Evolutionary conservation across 2,113 vertebrate genomes (phyloP).

Genomic region (Dendropsophus ebraccatus): DNA sequence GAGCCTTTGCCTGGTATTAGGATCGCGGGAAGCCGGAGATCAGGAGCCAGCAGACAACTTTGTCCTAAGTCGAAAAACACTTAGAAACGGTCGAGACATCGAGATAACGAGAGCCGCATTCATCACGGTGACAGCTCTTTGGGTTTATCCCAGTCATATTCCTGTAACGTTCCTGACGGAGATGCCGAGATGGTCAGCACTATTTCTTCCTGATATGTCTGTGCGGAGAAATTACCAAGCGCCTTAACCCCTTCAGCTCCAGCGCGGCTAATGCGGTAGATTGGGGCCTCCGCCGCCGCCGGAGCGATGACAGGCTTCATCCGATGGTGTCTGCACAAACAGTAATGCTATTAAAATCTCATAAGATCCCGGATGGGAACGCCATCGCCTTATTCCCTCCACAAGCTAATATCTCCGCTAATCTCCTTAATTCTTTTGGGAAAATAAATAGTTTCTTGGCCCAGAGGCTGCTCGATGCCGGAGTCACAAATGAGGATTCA

Average conservation of each 20-base stretch:
- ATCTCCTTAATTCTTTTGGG: conserved; percentile 43
- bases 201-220: conserved; percentile 64
- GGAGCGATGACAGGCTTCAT: conserved; percentile 60
- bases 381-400: neutral
- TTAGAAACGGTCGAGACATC: conserved; percentile 3
- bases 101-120: conserved; percentile 22
- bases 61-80: conserved; percentile 2
- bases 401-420: conserved; percentile 34
- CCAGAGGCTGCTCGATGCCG: neutral
- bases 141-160: conserved; percentile 66
- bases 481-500: conserved; percentile 24
- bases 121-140: conserved; percentile 37
- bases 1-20: neutral
- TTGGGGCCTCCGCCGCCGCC: conserved; percentile 37
- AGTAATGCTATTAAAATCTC: conserved; percentile 28
- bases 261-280: conserved; percentile 62
- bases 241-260: conserved; percentile 22
- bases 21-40: neutral
- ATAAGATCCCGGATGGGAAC: neutral
- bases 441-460: conserved; percentile 50
- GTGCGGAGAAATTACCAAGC: conserved; percentile 48
- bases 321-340: conserved; percentile 61
- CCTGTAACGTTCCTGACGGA: conserved; percentile 62
- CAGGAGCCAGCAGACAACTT: conserved; percentile 9
- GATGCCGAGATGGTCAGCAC: conserved; percentile 59